A percentile compares a stretch with the other conserved stretches of the same genome.
Evolutionary conservation across 2,113 vertebrate species (phyloP).

Genomic region (Ophthalmolycus amberensis): DNA sequence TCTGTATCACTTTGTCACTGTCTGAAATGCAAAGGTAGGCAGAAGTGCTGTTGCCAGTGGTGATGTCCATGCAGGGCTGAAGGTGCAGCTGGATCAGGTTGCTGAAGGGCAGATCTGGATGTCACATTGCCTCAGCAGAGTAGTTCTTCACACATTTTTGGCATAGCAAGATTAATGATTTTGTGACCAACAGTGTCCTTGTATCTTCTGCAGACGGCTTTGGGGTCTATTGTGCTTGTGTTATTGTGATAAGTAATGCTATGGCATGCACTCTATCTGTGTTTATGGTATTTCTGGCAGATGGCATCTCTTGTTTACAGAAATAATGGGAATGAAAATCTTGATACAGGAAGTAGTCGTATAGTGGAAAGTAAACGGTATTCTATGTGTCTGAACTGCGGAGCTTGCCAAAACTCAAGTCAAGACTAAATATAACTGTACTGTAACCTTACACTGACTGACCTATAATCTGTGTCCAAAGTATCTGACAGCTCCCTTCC

Average conservation of each 20-base stretch:
- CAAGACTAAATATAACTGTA: conserved; percentile 65
- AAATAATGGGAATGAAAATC: background rate
- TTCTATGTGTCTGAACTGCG: conserved; percentile 5
- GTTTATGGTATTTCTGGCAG: background rate
- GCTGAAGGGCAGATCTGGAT: conserved; percentile 48
- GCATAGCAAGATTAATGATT: background rate
- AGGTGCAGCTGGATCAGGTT: conserved; percentile 62
- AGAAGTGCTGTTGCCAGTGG: conserved; percentile 48
- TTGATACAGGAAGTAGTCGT: background rate
- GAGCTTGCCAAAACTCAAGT: conserved; percentile 48
- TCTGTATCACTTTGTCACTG: conserved; percentile 46
- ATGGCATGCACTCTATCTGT: background rate
- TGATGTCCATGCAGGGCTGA: conserved; percentile 48
- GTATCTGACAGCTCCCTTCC: background rate
- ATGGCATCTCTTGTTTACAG: background rate
- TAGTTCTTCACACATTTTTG: background rate
- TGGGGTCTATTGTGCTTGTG: background rate
- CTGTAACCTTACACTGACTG: conserved; percentile 61
- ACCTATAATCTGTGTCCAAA: conserved; percentile 39
- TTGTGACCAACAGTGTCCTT: background rate
- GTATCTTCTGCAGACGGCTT: background rate
- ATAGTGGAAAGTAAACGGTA: background rate
- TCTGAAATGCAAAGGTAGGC: conserved; percentile 53
- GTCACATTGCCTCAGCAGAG: conserved; percentile 14
- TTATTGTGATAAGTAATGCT: background rate